Evolutionary conservation across 2,113 vertebrate genomes (phyloP).

Genomic region (Coturnix japonica): DNA sequence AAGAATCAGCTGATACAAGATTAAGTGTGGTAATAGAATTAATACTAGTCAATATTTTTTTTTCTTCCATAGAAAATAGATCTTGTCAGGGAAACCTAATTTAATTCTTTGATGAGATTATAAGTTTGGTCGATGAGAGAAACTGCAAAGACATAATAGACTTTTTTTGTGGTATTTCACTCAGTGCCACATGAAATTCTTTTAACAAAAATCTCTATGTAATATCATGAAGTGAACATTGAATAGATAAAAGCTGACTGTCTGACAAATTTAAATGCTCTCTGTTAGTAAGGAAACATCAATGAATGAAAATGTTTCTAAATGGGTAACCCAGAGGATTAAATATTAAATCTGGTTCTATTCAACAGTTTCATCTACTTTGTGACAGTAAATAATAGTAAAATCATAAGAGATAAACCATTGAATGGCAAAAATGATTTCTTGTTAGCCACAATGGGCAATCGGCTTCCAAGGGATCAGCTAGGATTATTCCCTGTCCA

Average conservation of each 20-base stretch:
- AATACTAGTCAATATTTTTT: not conserved
- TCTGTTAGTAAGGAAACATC: not conserved
- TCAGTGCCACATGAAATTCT: not conserved
- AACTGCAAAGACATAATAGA: not conserved
- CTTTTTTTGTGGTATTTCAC: constrained; percentile 6
- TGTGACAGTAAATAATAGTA: not conserved
- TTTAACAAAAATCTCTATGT: not conserved
- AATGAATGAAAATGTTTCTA: not conserved
- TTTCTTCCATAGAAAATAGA: not conserved
- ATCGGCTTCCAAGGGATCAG: not conserved
- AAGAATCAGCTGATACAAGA: not conserved
- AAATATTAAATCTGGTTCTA: not conserved
- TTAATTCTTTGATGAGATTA: constrained; percentile 43
- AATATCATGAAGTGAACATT: not conserved
- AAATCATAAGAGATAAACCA: no score
- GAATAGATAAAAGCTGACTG: not conserved
- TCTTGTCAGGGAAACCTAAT: constrained; percentile 45
- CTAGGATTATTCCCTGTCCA: not conserved
- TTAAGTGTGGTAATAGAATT: constrained; percentile 17
- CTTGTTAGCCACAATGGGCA: not conserved
- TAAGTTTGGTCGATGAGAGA: not conserved
- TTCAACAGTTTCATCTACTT: not conserved
- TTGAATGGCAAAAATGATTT: not conserved
- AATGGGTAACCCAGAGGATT: not conserved
- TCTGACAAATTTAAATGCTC: constrained; percentile 1